Evolutionary conservation across 2,113 vertebrate species (phyloP), one percentile per base, ranked within the genome.

Genomic region (Struthio camelus): DNA sequence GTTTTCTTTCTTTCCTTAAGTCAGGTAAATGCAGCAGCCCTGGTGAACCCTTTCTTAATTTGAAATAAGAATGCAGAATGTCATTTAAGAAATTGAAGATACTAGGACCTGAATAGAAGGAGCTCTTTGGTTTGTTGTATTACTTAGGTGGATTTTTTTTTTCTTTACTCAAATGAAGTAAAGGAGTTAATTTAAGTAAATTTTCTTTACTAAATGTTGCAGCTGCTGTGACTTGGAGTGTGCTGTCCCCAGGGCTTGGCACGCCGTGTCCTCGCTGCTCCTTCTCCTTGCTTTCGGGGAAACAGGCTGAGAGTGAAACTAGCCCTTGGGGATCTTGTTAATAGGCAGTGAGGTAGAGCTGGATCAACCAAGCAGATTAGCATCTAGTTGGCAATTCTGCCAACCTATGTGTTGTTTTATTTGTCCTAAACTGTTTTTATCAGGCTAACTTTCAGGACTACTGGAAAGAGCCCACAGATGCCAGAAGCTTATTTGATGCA

Each of bases 211-310:
- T 80, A 77, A 25, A 65, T 85, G 28, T 85, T 46, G 40, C 1
- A 2, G n/a, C 8, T 19, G 18, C 22, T 10, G 40, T 53, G 50
- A 23, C 32, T 58, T 59, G 72, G 12, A 16, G 58, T 61, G 22
- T 23, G 32, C 30, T 59, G 17, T 59, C 10, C 32, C 10, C 3
- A 25, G 73, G 59, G 15, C 5, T 17, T 78, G 32, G 12, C 15
- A 10, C 2, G 0, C 28, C 1, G 0, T 66, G n/a, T 81, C 56
- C 25, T 87, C 0, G 0, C 19, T 92, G 40, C 34, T 92, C 34
- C 28, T 8, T 10, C 38, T 84, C 11, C n/a, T 61, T 61, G 34
- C 59, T 22, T 32, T 61, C 11, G 59, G 22, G n/a, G n/a, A n/a
- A n/a, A 19, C 32, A 61, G 34, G 22, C 32, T 18, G 34, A n/a